Evolutionary conservation across 2,113 vertebrate genomes (phyloP).

Genomic region (Mus musculus): DNA sequence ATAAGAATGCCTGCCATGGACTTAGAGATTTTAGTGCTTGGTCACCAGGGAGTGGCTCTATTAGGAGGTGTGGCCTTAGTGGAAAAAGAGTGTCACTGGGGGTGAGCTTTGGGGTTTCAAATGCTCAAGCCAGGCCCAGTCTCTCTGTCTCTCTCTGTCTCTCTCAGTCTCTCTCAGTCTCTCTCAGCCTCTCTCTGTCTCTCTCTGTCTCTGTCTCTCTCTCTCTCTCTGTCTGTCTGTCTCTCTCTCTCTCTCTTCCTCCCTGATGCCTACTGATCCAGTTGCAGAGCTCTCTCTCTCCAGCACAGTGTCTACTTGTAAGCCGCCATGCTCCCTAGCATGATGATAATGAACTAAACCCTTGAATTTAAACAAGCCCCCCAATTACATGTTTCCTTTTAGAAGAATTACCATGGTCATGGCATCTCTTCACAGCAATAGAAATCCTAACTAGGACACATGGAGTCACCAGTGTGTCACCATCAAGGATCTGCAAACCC

Average conservation of each 20-base stretch:
- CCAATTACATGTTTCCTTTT: neutral
- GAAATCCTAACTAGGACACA: neutral
- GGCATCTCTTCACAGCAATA: neutral
- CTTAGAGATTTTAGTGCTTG: neutral
- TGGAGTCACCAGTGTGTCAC: neutral
- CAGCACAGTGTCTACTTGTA: neutral
- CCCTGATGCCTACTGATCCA: neutral
- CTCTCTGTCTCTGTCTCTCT: neutral
- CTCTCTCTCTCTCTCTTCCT: too few species aligned
- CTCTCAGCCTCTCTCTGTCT: neutral
- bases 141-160: neutral
- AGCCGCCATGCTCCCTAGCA: neutral
- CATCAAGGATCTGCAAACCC: accelerated
- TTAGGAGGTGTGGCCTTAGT: neutral
- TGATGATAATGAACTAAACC: neutral
- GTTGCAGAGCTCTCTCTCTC: neutral
- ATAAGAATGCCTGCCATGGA: neutral
- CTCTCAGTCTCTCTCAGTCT: too few species aligned
- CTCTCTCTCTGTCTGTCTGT: accelerated
- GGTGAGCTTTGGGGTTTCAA: neutral
- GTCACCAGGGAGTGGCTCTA: neutral
- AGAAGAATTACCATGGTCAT: neutral
- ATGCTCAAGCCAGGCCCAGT: neutral
- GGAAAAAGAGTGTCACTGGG: neutral
- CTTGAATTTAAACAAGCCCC: neutral